Base-by-base conservation (phyloP, 2,113 vertebrate species). In the Scytalopus superciliaris region DNA sequence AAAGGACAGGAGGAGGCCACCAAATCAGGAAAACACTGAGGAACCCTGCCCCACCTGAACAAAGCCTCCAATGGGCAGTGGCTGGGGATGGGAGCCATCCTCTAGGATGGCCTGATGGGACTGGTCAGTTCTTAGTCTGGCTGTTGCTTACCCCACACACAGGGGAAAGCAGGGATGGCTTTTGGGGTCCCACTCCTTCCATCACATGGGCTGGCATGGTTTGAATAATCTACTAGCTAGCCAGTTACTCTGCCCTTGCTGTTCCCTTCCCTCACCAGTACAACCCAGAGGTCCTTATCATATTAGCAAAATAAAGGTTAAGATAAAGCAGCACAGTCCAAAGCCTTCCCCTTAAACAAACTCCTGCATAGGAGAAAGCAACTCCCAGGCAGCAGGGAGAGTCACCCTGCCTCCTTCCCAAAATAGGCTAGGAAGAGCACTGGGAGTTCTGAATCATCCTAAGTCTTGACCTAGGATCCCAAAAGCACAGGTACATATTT, bases 41-140 rank as follows among this genome's bases (percentile, higher is more conserved):
- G 14, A 35, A 3, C 31, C 52, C 37, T 25, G 35, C 10, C 30
- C n/a, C 2, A 2, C 1, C n/a, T 14, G 53, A 37, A 40, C 7
- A 6, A 50, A 27, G 75, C 7, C 11, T n/a, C 7, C 40, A 14
- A 19, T 0, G 1, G 39, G 28, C 52, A 57, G 44, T 4, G n/a
- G 40, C 15, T 72, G 42, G 14, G 31, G 15, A 19, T 5, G 23
- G 80, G 4, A 82, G 19, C 28, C 4, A 4, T 56, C 30, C 57
- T 15, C 30, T 28, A 21, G 14, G 33, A 24, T 0, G 7, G 17
- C 6, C 11, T 11, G 28, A 14, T 12, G 37, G 27, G 30, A 39
- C 7, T 23, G 39, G 7, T 14, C 60, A 42, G 40, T 14, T 4
- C 47, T 5, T 19, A n/a, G 35, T 3, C 40, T 5, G 24, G 31